Conservation (phyloP, 2,888 invertebrate species). For the Polia nebulosa region DNA sequence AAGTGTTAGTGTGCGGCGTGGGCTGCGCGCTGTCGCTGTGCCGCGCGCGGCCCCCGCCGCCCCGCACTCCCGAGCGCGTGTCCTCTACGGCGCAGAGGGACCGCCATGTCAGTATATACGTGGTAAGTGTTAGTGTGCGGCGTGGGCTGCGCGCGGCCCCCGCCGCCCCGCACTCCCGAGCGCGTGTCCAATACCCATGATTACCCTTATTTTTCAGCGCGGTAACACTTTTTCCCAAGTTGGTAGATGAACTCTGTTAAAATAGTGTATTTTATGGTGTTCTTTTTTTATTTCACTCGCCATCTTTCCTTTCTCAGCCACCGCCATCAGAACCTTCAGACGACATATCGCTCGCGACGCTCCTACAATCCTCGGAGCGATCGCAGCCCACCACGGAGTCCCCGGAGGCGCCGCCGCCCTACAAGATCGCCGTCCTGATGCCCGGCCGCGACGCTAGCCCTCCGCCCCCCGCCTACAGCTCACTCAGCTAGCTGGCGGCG, state of each 20-base stretch:
- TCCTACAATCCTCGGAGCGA: constrained; percentile 75
- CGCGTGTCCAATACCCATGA: too few relatives aligned
- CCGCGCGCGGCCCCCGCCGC: too few relatives aligned
- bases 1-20: too few relatives aligned
- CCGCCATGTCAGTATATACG: too few relatives aligned
- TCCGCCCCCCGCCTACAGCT: constrained; percentile 94
- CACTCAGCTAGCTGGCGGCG: constrained; percentile 91
- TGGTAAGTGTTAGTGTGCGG: too few relatives aligned
- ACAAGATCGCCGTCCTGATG: constrained; percentile 95
- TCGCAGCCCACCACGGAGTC: constrained; percentile 59
- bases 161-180: too few relatives aligned
- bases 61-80: too few relatives aligned
- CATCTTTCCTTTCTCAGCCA: constrained; percentile 52
- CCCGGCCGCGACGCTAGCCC: constrained; percentile 89
- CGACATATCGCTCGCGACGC: constrained; percentile 81
- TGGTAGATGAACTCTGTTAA: neutral
- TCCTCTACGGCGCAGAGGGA: too few relatives aligned
- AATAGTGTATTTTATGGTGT: neutral
- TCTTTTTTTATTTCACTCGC: neutral
- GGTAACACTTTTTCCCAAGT: neutral
- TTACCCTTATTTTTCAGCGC: neutral
- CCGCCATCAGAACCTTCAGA: constrained; percentile 79
- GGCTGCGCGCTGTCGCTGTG: too few relatives aligned
- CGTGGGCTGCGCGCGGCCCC: too few relatives aligned
- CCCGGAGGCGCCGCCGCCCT: constrained; percentile 93